A percentile compares a stretch with the other conserved stretches of the same genome.
Evolutionary conservation across 2,888 invertebrate genomes (phyloP).

Genomic region (Perizoma affinitatum): DNA sequence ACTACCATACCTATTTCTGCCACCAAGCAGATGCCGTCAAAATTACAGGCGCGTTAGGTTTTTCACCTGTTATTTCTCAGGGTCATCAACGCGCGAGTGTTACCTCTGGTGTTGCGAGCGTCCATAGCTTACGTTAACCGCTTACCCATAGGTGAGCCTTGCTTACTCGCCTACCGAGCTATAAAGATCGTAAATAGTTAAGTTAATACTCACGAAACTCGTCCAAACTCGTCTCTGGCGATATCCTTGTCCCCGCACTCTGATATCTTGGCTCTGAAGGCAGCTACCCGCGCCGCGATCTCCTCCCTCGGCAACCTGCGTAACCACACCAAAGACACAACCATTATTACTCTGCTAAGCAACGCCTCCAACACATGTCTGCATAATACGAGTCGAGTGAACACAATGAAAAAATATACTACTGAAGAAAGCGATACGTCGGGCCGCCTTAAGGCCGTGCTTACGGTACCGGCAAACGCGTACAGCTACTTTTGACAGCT

Average conservation of each 20-base stretch:
- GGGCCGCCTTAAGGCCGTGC: constrained; percentile 7
- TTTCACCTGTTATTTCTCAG: too few species aligned
- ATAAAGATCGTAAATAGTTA: neutral
- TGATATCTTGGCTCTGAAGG: constrained; percentile 94
- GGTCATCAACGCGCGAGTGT: too few species aligned
- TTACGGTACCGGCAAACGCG: neutral
- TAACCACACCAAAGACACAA: constrained; percentile 77
- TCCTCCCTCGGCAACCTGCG: constrained; percentile 93
- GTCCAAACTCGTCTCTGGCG: constrained; percentile 92
- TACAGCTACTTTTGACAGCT: constrained; percentile 11
- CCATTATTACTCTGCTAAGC: constrained; percentile 53
- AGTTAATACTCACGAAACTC: constrained; percentile 85
- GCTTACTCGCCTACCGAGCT: too few species aligned
- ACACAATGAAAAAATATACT: constrained; percentile 8
- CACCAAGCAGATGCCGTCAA: too few species aligned
- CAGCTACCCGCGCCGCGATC: constrained; percentile 93
- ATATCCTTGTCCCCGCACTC: constrained; percentile 85
- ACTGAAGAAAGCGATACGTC: constrained; percentile 14
- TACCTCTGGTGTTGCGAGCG: too few species aligned
- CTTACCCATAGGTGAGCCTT: too few species aligned
- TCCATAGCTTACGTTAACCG: too few species aligned
- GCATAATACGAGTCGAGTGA: constrained; percentile 5
- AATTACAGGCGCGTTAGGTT: too few species aligned
- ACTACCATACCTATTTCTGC: too few species aligned
- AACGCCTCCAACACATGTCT: constrained; percentile 8